Evolutionary conservation across 1,140 invertebrate genomes (phyloP).

Genomic region (Steinernema khuongi): DNA sequence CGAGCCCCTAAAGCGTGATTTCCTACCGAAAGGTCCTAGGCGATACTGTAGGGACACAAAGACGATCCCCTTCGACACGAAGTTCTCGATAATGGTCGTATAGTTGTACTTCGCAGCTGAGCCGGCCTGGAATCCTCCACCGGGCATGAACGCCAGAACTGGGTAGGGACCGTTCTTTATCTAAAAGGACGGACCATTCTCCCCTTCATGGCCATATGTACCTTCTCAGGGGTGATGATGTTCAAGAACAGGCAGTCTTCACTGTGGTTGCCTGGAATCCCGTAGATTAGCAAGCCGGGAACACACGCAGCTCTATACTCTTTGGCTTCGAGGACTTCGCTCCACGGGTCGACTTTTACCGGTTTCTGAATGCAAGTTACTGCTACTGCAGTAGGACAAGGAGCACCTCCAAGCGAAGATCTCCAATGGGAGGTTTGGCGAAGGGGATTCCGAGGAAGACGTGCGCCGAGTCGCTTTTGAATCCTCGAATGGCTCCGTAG

Average conservation of each 20-base stretch:
- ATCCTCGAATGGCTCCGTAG: conserved; percentile 26
- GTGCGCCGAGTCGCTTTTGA: conserved; percentile 13
- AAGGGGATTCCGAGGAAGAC: conserved; percentile 38
- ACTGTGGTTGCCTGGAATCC: not conserved
- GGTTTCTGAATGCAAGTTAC: not conserved
- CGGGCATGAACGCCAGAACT: not conserved
- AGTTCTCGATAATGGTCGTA: not conserved
- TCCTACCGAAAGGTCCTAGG: not conserved
- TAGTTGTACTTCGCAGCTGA: not conserved
- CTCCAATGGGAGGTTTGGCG: conserved; percentile 32
- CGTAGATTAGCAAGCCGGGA: not conserved
- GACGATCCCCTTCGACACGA: not conserved
- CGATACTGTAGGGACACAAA: not conserved
- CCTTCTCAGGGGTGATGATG: not conserved
- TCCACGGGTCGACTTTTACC: not conserved
- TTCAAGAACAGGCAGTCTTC: conserved; percentile 5
- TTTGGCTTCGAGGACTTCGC: conserved; percentile 64
- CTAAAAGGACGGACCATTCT: too few relatives aligned
- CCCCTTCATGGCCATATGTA: not conserved
- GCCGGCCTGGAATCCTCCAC: not conserved
- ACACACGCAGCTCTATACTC: conserved; percentile 78
- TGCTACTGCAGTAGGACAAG: not conserved
- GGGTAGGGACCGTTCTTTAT: too few relatives aligned
- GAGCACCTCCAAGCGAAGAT: conserved; percentile 32
- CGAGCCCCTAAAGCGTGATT: too few relatives aligned